Base-by-base conservation (phyloP, 1,140 invertebrate genomes). In the Drosophila pectinifera region DNA sequence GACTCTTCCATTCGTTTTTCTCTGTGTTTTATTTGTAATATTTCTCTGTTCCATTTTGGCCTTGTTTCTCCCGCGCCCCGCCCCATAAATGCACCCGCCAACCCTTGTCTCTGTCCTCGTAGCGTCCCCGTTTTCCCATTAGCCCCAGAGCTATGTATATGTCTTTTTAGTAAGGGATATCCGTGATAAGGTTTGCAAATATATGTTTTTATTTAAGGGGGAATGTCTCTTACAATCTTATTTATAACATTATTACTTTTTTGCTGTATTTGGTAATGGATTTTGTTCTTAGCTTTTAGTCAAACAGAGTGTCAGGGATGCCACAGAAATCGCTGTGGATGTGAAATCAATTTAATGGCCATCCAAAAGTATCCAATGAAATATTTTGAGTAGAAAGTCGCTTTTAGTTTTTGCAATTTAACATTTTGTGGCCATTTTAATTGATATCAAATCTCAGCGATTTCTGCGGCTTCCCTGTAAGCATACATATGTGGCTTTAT, bases 91-190 rank as follows among this genome's bases (percentile, higher is more conserved):
- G 43, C 63, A 55, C 46, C 41, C 16, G n/a, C 11, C 18, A 16
- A 42, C 34, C 54, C 42, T 36, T 70, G 34, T 70, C 67, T 39
- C 56, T 69, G 67, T 70, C 39, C 26, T 28, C n/a, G 13, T 46
- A 56, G 51, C 13, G 49, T 45, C 42, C 49, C 41, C 51, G 39
- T 36, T 34, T 48, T 39, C 18, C 18, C 31, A 34, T 39, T 39
- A 57, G 26, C 5, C 6, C 13, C 18, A n/a, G 18, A 34, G 28
- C 5, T 20, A n/a, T 53, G 24, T 22, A n/a, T 46, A 16, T 28
- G 13, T 16, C 8, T 46, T 64, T 34, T 58, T 7, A 14, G 20
- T 7, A 22, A 38, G 16, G 14, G 28, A 26, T 28, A 22, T 8
- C 4, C 63, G 11, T 22, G 5, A 36, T 10, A n/a, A 36, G 22